phyloP scores from a whole-genome alignment of 2,113 vertebrate species.

The Coregonus clupeaformis region DNA sequence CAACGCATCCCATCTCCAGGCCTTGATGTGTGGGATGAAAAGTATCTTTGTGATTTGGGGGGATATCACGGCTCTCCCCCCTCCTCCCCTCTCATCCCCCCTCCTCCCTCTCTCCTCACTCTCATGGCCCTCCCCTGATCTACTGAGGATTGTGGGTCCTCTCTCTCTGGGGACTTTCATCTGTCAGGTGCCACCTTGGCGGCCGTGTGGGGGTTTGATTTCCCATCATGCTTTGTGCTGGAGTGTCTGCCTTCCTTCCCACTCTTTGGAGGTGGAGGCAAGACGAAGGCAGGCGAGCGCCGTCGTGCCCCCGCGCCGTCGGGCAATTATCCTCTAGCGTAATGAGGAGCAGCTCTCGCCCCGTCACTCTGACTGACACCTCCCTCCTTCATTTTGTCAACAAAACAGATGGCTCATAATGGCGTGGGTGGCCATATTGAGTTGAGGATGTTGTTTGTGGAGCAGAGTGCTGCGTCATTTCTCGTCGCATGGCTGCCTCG shows the following conservation, averaged over 20 bases:
- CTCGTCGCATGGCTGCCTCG: constrained; percentile 17
- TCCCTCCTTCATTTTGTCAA: constrained; percentile 81
- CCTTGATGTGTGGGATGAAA: constrained; percentile 75
- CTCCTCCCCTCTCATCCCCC: too few relatives aligned
- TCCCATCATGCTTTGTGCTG: constrained; percentile 69
- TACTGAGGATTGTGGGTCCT: constrained; percentile 37
- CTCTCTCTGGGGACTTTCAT: constrained; percentile 67
- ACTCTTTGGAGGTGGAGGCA: constrained; percentile 13
- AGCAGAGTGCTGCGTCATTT: constrained; percentile 60
- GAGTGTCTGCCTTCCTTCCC: constrained; percentile 48
- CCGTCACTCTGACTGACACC: constrained; percentile 72
- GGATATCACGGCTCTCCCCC: constrained; percentile 25
- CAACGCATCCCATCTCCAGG: constrained; percentile 57
- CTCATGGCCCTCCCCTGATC: constrained; percentile 75
- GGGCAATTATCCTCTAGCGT: constrained; percentile 77
- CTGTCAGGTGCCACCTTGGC: constrained; percentile 68
- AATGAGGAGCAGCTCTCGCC: constrained; percentile 74
- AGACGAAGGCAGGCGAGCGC: constrained; percentile 35
- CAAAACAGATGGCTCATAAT: constrained; percentile 72
- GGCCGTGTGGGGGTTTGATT: constrained; percentile 71
- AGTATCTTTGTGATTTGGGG: constrained; percentile 66
- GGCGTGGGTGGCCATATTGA: constrained; percentile 78
- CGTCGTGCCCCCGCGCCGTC: constrained; percentile 62
- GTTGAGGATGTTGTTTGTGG: constrained; percentile 67
- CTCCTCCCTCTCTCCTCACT: constrained; percentile 59